These are phyloP conservation scores for Paratilapia polleni DNA, from an alignment of 2,113 vertebrate species.

Conservation along the genomic window DNA sequence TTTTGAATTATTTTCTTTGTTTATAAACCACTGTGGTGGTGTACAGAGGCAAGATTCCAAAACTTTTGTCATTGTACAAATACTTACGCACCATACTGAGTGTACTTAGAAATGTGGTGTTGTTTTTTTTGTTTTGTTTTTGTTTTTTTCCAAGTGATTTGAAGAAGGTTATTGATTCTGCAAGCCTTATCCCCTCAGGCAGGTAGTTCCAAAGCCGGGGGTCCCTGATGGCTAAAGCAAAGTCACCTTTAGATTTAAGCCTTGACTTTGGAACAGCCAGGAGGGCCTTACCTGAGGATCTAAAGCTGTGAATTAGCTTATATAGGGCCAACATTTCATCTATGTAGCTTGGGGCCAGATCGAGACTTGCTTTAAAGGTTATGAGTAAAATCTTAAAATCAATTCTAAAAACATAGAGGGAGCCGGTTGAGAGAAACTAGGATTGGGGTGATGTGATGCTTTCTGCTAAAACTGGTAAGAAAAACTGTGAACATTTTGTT, in stretches of 20 bases:
- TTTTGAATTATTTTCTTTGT: too few relatives aligned
- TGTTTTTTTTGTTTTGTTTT: too few relatives aligned
- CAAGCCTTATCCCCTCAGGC: not conserved
- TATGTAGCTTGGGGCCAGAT: not conserved
- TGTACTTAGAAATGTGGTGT: too few relatives aligned
- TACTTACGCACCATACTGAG: too few relatives aligned
- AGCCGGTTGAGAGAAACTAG: not conserved
- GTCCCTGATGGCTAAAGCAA: not conserved
- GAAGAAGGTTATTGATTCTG: not conserved
- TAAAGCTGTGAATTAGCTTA: not conserved
- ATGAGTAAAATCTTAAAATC: not conserved
- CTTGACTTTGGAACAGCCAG: not conserved
- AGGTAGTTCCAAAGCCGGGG: not conserved
- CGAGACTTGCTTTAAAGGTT: not conserved
- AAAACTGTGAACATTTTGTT: not conserved
- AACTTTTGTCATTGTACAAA: not conserved
- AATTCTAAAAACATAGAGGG: not conserved
- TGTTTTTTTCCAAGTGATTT: too few relatives aligned
- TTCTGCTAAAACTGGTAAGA: not conserved
- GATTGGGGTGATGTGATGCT: not conserved
- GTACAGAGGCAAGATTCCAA: not conserved
- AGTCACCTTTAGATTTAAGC: not conserved
- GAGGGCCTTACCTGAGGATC: not conserved
- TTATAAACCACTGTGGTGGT: not conserved
- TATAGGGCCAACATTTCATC: not conserved